Evolutionary conservation across 2,888 invertebrate genomes (phyloP).

Genomic region (Bellardia bayeri): DNA sequence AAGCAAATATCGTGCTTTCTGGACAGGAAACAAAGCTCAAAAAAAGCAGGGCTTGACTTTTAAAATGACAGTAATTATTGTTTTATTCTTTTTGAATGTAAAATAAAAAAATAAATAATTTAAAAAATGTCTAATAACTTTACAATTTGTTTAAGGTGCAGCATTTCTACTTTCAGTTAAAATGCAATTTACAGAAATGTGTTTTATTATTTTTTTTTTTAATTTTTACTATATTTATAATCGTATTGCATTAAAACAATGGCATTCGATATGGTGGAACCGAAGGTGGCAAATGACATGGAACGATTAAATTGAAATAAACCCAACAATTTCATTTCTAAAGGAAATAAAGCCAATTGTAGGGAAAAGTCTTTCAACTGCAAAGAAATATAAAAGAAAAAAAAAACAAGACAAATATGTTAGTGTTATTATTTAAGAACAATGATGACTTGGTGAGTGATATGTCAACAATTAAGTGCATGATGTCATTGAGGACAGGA

Average conservation of each 20-base stretch:
- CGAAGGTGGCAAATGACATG: slow-evolving; percentile 50
- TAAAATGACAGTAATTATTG: slow-evolving; percentile 49
- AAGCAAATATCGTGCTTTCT: slow-evolving; percentile 38
- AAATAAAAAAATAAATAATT: background rate
- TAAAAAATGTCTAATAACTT: background rate
- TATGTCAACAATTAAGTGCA: background rate
- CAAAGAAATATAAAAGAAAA: slow-evolving; percentile 14
- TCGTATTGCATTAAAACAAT: slow-evolving; percentile 60
- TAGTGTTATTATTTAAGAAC: background rate
- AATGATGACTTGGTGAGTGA: background rate
- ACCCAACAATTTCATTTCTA: slow-evolving; percentile 53
- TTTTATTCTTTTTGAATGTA: background rate
- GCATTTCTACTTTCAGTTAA: background rate
- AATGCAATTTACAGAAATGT: background rate
- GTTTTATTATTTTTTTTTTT: slow-evolving; percentile 23
- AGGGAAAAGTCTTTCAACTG: slow-evolving; percentile 60
- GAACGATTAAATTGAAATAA: slow-evolving; percentile 50
- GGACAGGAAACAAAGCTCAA: slow-evolving; percentile 6
- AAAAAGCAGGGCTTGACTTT: slow-evolving; percentile 32
- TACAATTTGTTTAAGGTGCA: slow-evolving; percentile 41
- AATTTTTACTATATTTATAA: slow-evolving; percentile 41
- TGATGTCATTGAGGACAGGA: background rate
- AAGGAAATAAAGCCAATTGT: slow-evolving; percentile 56
- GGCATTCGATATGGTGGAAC: slow-evolving; percentile 51
- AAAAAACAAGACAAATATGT: background rate